Percentiles rank a stretch among this genome's conserved stretches.
Conservation (phyloP, 2,797 vertebrate genomes). For the Ispidina lecontei region DNA sequence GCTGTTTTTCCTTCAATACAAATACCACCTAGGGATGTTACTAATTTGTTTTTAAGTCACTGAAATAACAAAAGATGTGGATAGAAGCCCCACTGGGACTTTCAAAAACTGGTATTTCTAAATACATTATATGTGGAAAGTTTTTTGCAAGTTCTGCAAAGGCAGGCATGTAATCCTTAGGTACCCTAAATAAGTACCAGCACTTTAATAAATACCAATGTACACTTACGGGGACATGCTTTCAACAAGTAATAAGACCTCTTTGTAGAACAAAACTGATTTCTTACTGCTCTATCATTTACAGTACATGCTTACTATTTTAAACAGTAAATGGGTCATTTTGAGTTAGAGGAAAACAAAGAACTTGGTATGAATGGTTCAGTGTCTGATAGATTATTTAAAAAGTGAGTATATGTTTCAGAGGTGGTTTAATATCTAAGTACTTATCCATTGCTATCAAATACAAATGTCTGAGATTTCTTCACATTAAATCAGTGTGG, state of each 20-base stretch:
- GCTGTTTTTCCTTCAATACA: not conserved
- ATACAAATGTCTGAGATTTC: not conserved
- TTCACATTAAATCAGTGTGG: not conserved
- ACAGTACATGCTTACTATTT: not conserved
- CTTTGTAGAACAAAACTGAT: not conserved
- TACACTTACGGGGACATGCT: not conserved
- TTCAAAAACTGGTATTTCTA: not conserved
- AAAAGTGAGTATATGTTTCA: not conserved
- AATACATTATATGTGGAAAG: not conserved
- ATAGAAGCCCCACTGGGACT: not conserved
- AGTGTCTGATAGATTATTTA: not conserved
- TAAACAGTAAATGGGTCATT: not conserved
- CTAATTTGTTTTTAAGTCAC: not conserved
- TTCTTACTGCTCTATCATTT: not conserved
- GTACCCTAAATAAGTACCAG: not conserved
- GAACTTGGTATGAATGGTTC: not conserved
- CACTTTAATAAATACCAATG: not conserved
- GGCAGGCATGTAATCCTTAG: not conserved
- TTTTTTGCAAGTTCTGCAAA: not conserved
- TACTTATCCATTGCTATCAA: not conserved
- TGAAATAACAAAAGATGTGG: not conserved
- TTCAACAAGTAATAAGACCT: not conserved
- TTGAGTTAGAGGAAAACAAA: not conserved
- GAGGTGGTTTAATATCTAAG: not conserved
- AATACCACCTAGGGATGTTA: not conserved